phyloP scores from a whole-genome alignment of 2,888 invertebrate genomes.

The Apotomis betuletana region DNA sequence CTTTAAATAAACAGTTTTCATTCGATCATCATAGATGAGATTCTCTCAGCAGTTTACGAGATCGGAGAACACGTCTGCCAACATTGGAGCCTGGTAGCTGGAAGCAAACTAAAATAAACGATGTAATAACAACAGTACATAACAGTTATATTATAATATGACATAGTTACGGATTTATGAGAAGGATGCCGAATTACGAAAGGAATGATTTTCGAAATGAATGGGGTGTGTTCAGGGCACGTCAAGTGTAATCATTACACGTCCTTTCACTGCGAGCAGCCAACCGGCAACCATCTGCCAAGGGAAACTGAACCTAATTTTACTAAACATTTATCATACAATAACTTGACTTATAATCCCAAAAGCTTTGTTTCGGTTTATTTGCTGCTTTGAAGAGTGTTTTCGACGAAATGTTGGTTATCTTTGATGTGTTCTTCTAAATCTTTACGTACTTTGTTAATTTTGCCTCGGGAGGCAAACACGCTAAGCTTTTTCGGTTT shows the following conservation, averaged over 20 bases:
- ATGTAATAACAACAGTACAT: too few species aligned
- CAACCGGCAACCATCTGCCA: slow-evolving; percentile 2
- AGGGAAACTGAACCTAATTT: neutral
- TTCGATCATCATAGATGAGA: too few species aligned
- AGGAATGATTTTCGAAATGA: slow-evolving; percentile 13
- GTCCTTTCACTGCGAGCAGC: slow-evolving; percentile 4
- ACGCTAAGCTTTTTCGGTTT: too few species aligned
- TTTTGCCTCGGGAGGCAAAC: too few species aligned
- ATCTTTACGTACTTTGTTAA: too few species aligned
- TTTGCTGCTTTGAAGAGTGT: neutral
- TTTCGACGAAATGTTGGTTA: neutral
- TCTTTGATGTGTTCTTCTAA: too few species aligned
- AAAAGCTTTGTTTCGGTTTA: neutral
- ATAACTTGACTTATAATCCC: neutral
- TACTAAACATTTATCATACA: neutral
- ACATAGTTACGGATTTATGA: slow-evolving; percentile 1
- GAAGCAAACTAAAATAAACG: too few species aligned
- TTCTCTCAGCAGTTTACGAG: too few species aligned
- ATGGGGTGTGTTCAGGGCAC: slow-evolving; percentile 24
- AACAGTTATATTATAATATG: too few species aligned
- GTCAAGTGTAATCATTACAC: slow-evolving; percentile 29
- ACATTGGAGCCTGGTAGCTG: too few species aligned
- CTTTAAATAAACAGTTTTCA: too few species aligned
- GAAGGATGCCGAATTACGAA: slow-evolving; percentile 7
- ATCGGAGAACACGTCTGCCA: too few species aligned